phyloP scores from a whole-genome alignment of 2,113 vertebrate species.

The Thinocorus orbignyianus region DNA sequence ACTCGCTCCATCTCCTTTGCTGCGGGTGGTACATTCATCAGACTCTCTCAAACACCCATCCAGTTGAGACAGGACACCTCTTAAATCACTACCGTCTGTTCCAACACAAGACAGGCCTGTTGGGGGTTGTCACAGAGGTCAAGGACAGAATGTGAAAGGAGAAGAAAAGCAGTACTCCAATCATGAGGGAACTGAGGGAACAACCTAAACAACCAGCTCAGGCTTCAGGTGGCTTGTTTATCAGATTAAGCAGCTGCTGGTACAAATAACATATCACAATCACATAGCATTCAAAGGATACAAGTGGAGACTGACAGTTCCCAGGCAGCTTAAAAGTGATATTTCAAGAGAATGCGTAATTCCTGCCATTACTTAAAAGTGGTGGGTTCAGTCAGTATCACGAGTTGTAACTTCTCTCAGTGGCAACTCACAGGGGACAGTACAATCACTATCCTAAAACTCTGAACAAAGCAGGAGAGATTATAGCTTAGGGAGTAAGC shows the following conservation, averaged over 20 bases:
- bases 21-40: neutral
- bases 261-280: neutral
- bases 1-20: fast-evolving
- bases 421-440: neutral
- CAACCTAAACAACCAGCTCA: neutral
- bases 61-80: neutral
- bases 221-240: neutral
- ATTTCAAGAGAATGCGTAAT: neutral
- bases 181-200: neutral
- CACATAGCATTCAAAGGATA: neutral
- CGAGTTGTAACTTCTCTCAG: neutral
- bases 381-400: conserved; percentile 17
- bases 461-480: neutral
- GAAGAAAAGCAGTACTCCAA: neutral
- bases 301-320: neutral
- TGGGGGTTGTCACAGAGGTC: neutral
- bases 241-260: neutral
- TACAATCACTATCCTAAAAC: neutral
- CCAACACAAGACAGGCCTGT: neutral
- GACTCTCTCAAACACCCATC: neutral
- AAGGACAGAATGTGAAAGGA: neutral
- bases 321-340: neutral
- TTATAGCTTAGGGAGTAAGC: neutral
- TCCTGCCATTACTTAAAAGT: conserved; percentile 22
- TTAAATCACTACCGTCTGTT: neutral